Base-by-base conservation (phyloP, 2,888 invertebrate genomes). In the Villa cingulata region DNA sequence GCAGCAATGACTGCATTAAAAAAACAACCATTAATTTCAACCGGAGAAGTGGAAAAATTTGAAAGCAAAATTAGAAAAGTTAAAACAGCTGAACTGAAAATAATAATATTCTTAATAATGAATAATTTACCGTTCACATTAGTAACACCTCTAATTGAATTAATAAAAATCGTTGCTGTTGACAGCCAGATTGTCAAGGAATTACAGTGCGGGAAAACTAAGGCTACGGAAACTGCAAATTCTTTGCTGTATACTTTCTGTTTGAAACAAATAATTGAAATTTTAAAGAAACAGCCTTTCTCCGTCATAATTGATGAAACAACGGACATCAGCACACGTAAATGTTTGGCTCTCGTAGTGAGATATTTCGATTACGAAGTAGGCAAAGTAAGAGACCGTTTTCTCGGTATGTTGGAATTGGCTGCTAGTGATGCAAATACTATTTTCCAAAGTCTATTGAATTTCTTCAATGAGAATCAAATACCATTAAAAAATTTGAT, bases 41-140 rank as follows among this genome's bases (percentile, higher is more conserved):
- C n/a, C n/a, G n/a, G n/a, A 23, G 23, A 23, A 23, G 7, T 23
- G 4, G 23, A 23, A 23, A 23, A 4, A 6, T 6, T 6, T 4
- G 7, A 23, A 23, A 23, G 7, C 7, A 7, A 23, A 7, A 6
- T n/a, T n/a, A n/a, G 23, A 23, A 4, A 23, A 23, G 23, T 23
- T 6, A 48, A 48, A 41, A 44, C 14, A 14, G 48, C 48, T 19
- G 37, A 42, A 32, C 17, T 42, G n/a, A 29, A 37, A 17, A 37
- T 46, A 2, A 46, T 46, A 2, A 37, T 46, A 19, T 42, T 42
- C 29, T 10, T 42, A n/a, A 19, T 44, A 14, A 7, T 37, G 14
- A 18, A 44, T 18, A 48, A 45, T 20, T 29, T 45, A 1, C 19
- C 44, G 14, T 37, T 48, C 43, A 32, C 41, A 2, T 27, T 48